phyloP scores from a whole-genome alignment of 2,888 invertebrate species.

The Pimpla rufipes region DNA sequence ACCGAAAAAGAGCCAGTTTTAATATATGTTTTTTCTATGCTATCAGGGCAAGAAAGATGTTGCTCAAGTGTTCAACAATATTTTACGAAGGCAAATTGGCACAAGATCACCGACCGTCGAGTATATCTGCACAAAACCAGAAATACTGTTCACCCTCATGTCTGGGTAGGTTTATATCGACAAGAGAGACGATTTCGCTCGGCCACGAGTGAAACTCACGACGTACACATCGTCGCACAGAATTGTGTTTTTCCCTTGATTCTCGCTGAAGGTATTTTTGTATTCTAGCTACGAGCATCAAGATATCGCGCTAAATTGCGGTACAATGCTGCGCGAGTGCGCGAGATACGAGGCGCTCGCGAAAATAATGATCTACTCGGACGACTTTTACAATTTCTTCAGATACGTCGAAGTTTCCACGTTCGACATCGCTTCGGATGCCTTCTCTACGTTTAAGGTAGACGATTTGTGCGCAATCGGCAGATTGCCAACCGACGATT shows the following conservation, averaged over 20 bases:
- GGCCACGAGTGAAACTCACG: slow-evolving; percentile 42
- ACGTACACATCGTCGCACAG: slow-evolving; percentile 33
- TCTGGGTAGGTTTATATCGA: slow-evolving; percentile 90
- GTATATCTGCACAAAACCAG: slow-evolving; percentile 98
- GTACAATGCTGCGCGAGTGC: slow-evolving; percentile 99
- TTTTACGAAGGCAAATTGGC: slow-evolving; percentile 98
- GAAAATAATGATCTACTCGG: slow-evolving; percentile 98
- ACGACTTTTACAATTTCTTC: slow-evolving; percentile 99
- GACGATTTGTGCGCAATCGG: slow-evolving; percentile 26
- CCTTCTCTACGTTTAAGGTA: slow-evolving; percentile 99
- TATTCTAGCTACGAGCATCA: slow-evolving; percentile 96
- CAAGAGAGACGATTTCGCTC: slow-evolving; percentile 18
- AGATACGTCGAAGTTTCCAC: slow-evolving; percentile 99
- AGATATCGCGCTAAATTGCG: slow-evolving; percentile 99
- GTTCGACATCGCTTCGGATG: slow-evolving; percentile 99
- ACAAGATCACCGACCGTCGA: slow-evolving; percentile 99
- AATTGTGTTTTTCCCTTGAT: slow-evolving; percentile 29
- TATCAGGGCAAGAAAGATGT: slow-evolving; percentile 99
- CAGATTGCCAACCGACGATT: slow-evolving; percentile 10
- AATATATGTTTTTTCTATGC: slow-evolving; percentile 42
- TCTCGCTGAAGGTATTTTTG: slow-evolving; percentile 59
- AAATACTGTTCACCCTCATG: slow-evolving; percentile 98
- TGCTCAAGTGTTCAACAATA: slow-evolving; percentile 99
- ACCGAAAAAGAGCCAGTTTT: not conserved
- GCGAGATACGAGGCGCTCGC: slow-evolving; percentile 99